Conservation (phyloP, 2,113 vertebrate species). For the Microtus ochrogaster region DNA sequence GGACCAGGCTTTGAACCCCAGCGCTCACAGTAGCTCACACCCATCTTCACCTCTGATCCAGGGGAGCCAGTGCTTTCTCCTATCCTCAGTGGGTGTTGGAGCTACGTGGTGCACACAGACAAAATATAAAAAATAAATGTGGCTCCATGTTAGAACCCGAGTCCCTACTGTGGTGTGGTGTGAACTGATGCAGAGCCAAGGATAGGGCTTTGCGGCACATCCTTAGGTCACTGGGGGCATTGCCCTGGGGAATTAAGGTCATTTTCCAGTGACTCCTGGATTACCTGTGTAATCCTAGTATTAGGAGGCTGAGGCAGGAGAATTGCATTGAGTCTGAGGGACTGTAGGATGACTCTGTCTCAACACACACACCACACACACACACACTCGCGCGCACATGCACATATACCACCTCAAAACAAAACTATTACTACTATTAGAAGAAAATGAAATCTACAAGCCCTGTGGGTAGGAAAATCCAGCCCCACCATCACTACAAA, state of each 20-base stretch:
- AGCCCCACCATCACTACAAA: background rate
- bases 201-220: too few species aligned
- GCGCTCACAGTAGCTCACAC: background rate
- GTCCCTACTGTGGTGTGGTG: too few species aligned
- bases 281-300: background rate
- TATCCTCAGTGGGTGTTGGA: background rate
- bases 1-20: background rate
- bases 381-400: background rate
- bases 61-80: too few species aligned
- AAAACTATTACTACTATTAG: constrained; percentile 16
- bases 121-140: background rate
- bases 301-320: background rate
- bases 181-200: background rate
- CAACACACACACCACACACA: background rate
- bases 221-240: background rate
- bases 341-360: background rate
- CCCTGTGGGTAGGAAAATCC: background rate
- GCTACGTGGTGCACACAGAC: background rate
- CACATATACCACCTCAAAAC: background rate
- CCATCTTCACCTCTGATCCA: background rate
- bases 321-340: background rate
- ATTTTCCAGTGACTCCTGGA: background rate
- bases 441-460: constrained; percentile 38
- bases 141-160: background rate
- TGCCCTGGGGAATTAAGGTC: background rate